phyloP scores from a whole-genome alignment of 2,797 vertebrate species.

The Xerus rutilus region DNA sequence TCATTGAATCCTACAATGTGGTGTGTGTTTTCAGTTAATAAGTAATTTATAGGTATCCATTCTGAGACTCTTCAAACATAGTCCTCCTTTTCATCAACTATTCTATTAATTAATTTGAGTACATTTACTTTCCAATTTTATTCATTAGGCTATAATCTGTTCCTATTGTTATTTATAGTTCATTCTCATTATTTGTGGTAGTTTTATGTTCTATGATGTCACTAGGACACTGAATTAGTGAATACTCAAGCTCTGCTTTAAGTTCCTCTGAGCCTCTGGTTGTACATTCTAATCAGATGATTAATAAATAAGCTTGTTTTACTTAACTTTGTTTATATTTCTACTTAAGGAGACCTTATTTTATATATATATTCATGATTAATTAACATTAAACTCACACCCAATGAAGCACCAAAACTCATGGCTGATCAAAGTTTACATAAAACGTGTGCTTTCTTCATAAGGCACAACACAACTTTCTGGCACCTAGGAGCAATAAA shows the following conservation, averaged over 20 bases:
- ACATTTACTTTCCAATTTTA: conserved; percentile 4
- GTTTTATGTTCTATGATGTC: background rate
- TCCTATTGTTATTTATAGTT: background rate
- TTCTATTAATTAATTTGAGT: background rate
- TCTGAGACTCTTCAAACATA: background rate
- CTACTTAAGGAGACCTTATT: background rate
- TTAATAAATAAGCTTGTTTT: background rate
- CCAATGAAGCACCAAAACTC: background rate
- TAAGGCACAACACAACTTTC: background rate
- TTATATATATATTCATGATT: background rate
- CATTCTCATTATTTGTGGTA: background rate
- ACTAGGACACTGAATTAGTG: background rate
- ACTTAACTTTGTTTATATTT: background rate
- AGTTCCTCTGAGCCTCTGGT: background rate
- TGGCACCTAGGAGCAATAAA: background rate
- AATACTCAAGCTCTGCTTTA: background rate
- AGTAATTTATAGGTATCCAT: background rate
- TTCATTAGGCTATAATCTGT: background rate
- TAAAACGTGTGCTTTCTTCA: background rate
- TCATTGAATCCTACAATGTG: background rate
- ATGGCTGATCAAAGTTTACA: background rate
- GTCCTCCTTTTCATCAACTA: background rate
- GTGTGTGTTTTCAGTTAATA: background rate
- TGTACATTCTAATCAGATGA: background rate
- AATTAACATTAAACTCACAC: background rate